Base-by-base conservation (phyloP, 2,888 invertebrate genomes). In the Orchesellides sinensis region DNA sequence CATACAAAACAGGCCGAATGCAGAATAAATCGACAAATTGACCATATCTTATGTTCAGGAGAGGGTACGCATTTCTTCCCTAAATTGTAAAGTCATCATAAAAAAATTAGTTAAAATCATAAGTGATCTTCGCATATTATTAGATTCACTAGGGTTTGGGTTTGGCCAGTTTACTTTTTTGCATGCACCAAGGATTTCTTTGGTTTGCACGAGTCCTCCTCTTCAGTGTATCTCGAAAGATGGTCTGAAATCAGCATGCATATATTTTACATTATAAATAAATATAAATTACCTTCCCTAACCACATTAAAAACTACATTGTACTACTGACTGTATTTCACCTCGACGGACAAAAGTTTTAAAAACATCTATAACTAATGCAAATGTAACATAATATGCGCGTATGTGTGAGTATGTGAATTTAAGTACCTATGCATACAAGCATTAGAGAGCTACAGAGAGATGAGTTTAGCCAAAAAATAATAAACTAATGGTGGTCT, bases 161-260 rank as follows among this genome's bases (percentile, higher is more conserved):
- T 52, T 69, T 69, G 69, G 52, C 35, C 52, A 54, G 29, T 52
- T 69, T 54, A 52, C 10, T 5, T 69, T 69, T 69, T 54, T 52
- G 12, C 54, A 32, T 69, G 52, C 69, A 35, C 45, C 69, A 69
- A 69, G 69, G 69, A 69, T 69, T 69, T 69, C 52, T 54, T 69
- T 69, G 49, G 69, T 69, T 54, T 27, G 32, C 19, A 54, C 23
- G 35, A 69, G 35, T 35, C 52, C 32, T 54, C 45, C 32, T 52
- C 54, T 69, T 25, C 8, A 12, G 6, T 35, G 47, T 2, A 66
- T 27, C 14, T 40, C n/a, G n/a, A n/a, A n/a, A n/a, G n/a, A n/a
- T n/a, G n/a, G n/a, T n/a, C n/a, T n/a, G n/a, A n/a, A n/a, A n/a
- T n/a, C n/a, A n/a, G n/a, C n/a, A n/a, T n/a, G n/a, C n/a, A n/a